Base-by-base conservation (phyloP, 23 tunicate genomes). In the Botrylloides violaceus region DNA sequence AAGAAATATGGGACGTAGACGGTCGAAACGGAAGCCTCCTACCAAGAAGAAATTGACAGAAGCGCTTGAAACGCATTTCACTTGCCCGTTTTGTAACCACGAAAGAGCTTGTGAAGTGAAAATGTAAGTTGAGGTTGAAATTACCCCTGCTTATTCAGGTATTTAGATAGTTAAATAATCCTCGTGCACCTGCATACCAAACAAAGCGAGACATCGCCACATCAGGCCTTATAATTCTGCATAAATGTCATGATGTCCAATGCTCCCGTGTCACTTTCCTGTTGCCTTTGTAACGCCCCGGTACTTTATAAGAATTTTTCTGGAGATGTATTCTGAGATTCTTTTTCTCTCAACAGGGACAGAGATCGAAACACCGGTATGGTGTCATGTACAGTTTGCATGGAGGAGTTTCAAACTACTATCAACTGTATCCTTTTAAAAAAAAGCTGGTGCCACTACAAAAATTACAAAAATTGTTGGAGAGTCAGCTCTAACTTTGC, bases 81-180 rank as follows among this genome's bases (percentile, higher is more conserved):
- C 98, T 26, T 93, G 98, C 73, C 94, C 94, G 34, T 93, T 93
- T 53, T 93, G 98, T 47, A 93, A 93, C 64, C 98, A 93, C 79
- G 98, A 93, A 37, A 86, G 91, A 47, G 92, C 98, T 7, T 93
- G 98, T 73, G 98, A 93, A 77, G 98, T 86, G 19, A 86, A 93
- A 66, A 77, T 93, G 92, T 68, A 36, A 68, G 74, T 31, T 4
- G 27, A 12, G 30, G 12, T 47, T 47, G 55, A n/a, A n/a, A n/a
- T n/a, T n/a, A n/a, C n/a, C n/a, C n/a, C n/a, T n/a, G n/a, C n/a
- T n/a, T n/a, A n/a, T n/a, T n/a, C n/a, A n/a, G n/a, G n/a, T n/a
- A n/a, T n/a, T n/a, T n/a, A n/a, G n/a, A n/a, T n/a, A n/a, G n/a
- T n/a, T n/a, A n/a, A n/a, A n/a, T n/a, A n/a, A n/a, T n/a, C n/a